phyloP scores from a whole-genome alignment of 2,888 invertebrate genomes.

The Lasioglossum leucozonium region DNA sequence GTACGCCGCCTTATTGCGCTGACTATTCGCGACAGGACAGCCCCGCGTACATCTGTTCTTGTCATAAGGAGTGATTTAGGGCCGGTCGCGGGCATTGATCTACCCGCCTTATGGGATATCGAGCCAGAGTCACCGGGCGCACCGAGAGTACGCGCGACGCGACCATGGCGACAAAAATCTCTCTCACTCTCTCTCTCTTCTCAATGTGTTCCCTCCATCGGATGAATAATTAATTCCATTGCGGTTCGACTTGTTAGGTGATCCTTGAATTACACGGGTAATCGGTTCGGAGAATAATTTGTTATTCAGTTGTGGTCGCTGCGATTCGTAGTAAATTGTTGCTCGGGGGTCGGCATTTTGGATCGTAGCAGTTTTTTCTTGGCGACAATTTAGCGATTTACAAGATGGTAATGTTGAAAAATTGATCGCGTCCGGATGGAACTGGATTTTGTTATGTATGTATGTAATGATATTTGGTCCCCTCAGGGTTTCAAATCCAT shows the following conservation, averaged over 20 bases:
- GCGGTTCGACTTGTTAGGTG: neutral
- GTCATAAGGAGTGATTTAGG: slow-evolving; percentile 83
- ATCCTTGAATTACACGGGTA: neutral
- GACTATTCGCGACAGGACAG: slow-evolving; percentile 81
- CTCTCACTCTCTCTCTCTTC: neutral
- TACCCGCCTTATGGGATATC: slow-evolving; percentile 62
- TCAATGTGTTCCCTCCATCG: neutral
- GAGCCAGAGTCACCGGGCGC: slow-evolving; percentile 28
- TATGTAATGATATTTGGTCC: too few species aligned
- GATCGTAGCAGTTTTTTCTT: too few species aligned
- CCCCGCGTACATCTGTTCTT: slow-evolving; percentile 84
- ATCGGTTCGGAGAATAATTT: neutral
- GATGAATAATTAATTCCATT: neutral
- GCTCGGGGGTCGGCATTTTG: too few species aligned
- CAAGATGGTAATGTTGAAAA: too few species aligned
- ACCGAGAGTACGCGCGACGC: neutral
- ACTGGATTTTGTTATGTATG: too few species aligned
- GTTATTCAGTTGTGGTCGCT: neutral
- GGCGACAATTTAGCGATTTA: neutral
- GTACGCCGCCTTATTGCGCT: slow-evolving; percentile 78
- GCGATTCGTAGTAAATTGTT: too few species aligned
- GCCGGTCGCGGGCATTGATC: slow-evolving; percentile 62
- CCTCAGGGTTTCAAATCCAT: too few species aligned
- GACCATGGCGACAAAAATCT: neutral
- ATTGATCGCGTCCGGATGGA: too few species aligned